These are phyloP conservation scores for Odontomachus brunneus DNA, from an alignment of 1,140 invertebrate genomes.

Conservation along the genomic window DNA sequence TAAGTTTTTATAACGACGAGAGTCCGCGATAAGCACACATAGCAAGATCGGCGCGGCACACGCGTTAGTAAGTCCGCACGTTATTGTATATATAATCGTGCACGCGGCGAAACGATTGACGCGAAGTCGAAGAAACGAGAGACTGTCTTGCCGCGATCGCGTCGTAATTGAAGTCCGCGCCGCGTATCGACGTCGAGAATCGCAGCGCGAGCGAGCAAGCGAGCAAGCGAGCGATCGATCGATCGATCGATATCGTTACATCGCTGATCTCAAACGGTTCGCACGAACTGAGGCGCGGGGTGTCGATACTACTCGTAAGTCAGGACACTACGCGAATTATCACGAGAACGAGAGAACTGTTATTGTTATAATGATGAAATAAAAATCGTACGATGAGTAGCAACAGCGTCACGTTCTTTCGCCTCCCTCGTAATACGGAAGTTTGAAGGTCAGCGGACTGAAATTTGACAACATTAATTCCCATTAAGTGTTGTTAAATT, in stretches of 20 bases:
- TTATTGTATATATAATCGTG: slow-evolving; percentile 42
- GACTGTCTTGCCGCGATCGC: background rate
- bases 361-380: slow-evolving; percentile 73
- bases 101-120: background rate
- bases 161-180: slow-evolving; percentile 9
- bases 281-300: background rate
- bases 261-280: slow-evolving; percentile 31
- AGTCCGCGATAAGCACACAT: background rate
- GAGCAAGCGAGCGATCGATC: background rate
- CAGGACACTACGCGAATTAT: slow-evolving; percentile 55
- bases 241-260: background rate
- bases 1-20: slow-evolving; percentile 4
- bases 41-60: too few species aligned
- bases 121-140: background rate
- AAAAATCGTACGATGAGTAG: slow-evolving; percentile 63
- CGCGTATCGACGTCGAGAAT: background rate
- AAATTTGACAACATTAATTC: too few species aligned
- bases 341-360: slow-evolving; percentile 64
- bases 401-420: background rate
- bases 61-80: too few species aligned
- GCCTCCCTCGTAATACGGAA: too few species aligned
- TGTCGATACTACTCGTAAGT: background rate
- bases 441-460: too few species aligned
- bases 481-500: too few species aligned
- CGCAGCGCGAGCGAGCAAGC: background rate